Conservation (phyloP, 2,797 vertebrate species). For the Myotis daubentonii region DNA sequence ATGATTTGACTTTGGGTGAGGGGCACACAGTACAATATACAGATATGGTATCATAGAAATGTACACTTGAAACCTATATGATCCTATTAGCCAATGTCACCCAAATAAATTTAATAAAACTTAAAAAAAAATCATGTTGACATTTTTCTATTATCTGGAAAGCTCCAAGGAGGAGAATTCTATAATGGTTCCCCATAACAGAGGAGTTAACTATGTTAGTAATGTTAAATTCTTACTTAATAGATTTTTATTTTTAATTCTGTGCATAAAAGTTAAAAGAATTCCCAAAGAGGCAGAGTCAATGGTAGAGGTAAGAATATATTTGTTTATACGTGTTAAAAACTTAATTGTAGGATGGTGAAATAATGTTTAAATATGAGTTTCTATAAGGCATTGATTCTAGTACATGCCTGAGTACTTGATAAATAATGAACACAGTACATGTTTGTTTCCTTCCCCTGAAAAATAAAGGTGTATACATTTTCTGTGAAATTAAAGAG, state of each 20-base stretch:
- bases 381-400: not conserved
- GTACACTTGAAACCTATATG: not conserved
- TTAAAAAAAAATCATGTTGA: not conserved
- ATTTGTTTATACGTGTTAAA: not conserved
- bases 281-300: not conserved
- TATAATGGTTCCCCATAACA: not conserved
- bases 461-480: not conserved
- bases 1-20: not conserved
- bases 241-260: not conserved
- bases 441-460: not conserved
- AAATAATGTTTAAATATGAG: not conserved
- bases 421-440: not conserved
- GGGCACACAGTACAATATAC: not conserved
- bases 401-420: not conserved
- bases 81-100: not conserved
- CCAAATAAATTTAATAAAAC: not conserved
- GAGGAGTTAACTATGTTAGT: not conserved
- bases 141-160: not conserved
- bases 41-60: not conserved
- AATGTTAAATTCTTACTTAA: constrained; percentile 37
- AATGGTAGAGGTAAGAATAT: not conserved
- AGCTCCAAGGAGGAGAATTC: not conserved
- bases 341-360: not conserved
- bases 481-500: constrained; percentile 37
- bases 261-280: not conserved